A percentile compares a stretch with the other conserved stretches of the same genome.
Evolutionary conservation across 1,140 invertebrate genomes (phyloP).

Genomic region (Pseudomyrmex concolor): DNA sequence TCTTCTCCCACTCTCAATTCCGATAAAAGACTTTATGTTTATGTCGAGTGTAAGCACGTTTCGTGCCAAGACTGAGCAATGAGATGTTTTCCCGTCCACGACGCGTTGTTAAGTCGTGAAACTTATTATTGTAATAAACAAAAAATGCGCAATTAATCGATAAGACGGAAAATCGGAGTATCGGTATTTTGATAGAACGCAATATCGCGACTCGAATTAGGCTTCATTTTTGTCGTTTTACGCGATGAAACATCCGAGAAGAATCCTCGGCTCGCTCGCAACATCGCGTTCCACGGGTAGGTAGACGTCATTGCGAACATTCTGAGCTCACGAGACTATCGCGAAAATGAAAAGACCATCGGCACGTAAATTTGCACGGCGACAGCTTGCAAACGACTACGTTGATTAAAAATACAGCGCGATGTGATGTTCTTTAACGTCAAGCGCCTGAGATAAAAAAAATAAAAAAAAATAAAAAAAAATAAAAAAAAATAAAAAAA

Average conservation of each 20-base stretch:
- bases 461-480: too few relatives aligned
- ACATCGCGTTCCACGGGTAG: constrained; percentile 16
- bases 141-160: constrained; percentile 25
- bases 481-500: background rate
- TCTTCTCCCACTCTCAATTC: constrained; percentile 9
- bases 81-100: background rate
- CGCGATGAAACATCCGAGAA: constrained; percentile 15
- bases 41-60: constrained; percentile 16
- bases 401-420: background rate
- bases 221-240: constrained; percentile 30
- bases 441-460: too few relatives aligned
- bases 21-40: background rate
- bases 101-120: constrained; percentile 20
- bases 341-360: constrained; percentile 26
- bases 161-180: constrained; percentile 19
- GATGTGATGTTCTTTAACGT: background rate
- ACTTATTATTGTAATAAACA: constrained; percentile 26
- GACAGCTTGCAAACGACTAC: background rate
- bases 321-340: constrained; percentile 14
- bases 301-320: constrained; percentile 29
- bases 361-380: background rate
- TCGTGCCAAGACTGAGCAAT: constrained; percentile 3
- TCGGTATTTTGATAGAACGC: constrained; percentile 44
- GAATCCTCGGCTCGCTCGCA: constrained; percentile 34
- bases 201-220: background rate